Evolutionary conservation across 2,113 vertebrate genomes (phyloP).

Genomic region (Sinocyclocheilus anshuiensis): DNA sequence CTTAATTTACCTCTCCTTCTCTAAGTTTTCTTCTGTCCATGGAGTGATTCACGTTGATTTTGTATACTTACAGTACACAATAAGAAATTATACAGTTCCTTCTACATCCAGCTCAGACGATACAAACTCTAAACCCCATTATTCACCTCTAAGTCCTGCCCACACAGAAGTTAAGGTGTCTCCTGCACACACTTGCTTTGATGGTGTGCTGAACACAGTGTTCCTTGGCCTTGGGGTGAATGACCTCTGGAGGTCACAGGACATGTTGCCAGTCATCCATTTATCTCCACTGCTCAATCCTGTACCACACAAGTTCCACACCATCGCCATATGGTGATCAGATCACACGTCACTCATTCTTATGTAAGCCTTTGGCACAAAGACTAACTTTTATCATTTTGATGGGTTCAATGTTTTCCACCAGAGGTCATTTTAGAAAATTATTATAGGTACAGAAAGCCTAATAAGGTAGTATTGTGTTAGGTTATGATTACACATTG

Average conservation of each 20-base stretch:
- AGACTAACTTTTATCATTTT: slow-evolving; percentile 9
- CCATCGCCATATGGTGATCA: neutral
- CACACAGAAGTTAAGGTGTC: neutral
- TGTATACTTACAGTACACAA: neutral
- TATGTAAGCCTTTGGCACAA: neutral
- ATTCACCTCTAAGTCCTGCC: neutral
- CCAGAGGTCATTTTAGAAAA: neutral
- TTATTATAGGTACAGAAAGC: neutral
- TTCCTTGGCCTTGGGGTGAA: slow-evolving; percentile 28
- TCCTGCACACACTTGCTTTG: neutral
- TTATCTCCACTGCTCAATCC: neutral
- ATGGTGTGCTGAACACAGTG: slow-evolving; percentile 42
- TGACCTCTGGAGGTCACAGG: slow-evolving; percentile 28
- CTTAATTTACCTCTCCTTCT: neutral
- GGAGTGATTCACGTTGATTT: neutral
- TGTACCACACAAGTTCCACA: neutral
- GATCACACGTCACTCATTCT: neutral
- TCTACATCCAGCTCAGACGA: neutral
- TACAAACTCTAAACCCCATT: neutral
- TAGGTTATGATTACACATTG: neutral
- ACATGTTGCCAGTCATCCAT: neutral
- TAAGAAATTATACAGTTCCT: slow-evolving; percentile 2
- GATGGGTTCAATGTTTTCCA: neutral
- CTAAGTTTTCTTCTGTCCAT: neutral
- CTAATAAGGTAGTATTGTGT: neutral